A percentile compares a stretch with the other conserved stretches of the same genome.
Conservation (phyloP, 2,888 invertebrate species). For the Synergus japonicus region DNA sequence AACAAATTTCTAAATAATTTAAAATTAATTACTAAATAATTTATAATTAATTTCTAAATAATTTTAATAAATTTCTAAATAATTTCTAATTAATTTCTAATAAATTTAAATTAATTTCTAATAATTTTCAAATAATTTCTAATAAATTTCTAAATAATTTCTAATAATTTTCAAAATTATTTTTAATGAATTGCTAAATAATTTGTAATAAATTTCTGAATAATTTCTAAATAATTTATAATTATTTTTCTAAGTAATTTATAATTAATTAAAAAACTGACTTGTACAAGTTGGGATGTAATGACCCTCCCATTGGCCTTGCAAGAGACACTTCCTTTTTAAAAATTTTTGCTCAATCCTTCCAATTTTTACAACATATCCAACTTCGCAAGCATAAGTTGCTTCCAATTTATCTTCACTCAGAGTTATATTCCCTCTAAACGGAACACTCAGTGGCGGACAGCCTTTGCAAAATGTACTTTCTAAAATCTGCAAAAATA, state of each 20-base stretch:
- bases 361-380: conserved; percentile 69
- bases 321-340: conserved; percentile 78
- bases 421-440: conserved; percentile 77
- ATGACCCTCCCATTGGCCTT: conserved; percentile 79
- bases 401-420: conserved; percentile 72
- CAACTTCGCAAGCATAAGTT: conserved; percentile 78
- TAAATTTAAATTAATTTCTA: too few species aligned
- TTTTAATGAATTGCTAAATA: too few species aligned
- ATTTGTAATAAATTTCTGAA: neutral
- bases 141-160: too few species aligned
- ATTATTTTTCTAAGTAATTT: too few species aligned
- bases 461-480: conserved; percentile 82
- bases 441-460: conserved; percentile 73
- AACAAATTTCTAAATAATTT: too few species aligned
- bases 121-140: too few species aligned
- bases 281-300: conserved; percentile 74
- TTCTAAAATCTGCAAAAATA: conserved; percentile 68
- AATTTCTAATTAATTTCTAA: too few species aligned
- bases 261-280: neutral
- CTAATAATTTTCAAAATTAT: too few species aligned
- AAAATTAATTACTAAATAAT: too few species aligned
- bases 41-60: too few species aligned
- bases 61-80: too few species aligned
- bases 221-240: too few species aligned
- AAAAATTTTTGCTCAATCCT: conserved; percentile 57